These are phyloP conservation scores for Drosophila peninsularis DNA, from an alignment of 2,888 invertebrate genomes.

Conservation along the genomic window DNA sequence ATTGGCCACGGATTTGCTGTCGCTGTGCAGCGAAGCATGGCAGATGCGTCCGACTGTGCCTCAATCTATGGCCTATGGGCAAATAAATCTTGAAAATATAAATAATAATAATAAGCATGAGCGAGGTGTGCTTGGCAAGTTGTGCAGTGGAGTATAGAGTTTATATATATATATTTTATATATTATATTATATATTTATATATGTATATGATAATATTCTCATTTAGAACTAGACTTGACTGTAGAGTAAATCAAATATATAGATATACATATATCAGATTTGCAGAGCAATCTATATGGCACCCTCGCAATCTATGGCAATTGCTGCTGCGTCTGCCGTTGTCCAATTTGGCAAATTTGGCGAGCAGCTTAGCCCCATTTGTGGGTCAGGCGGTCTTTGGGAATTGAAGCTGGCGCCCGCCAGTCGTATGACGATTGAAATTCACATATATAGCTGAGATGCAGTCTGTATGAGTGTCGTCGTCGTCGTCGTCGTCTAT, in stretches of 20 bases:
- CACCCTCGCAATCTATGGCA: slow-evolving; percentile 55
- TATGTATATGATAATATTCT: too few relatives aligned
- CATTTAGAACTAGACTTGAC: too few relatives aligned
- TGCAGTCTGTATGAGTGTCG: slow-evolving; percentile 24
- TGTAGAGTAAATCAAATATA: too few relatives aligned
- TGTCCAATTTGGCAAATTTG: slow-evolving; percentile 72
- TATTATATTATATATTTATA: background rate
- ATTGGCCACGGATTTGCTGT: slow-evolving; percentile 28
- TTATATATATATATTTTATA: background rate
- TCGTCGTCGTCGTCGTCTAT: slow-evolving; percentile 18
- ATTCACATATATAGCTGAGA: slow-evolving; percentile 44
- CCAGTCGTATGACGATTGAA: slow-evolving; percentile 57
- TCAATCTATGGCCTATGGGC: slow-evolving; percentile 35
- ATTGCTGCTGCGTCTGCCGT: slow-evolving; percentile 40
- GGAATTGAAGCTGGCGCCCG: slow-evolving; percentile 66
- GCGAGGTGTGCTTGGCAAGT: slow-evolving; percentile 37
- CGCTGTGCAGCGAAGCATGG: slow-evolving; percentile 51
- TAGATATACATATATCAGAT: background rate
- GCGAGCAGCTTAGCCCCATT: slow-evolving; percentile 56
- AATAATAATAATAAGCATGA: slow-evolving; percentile 55
- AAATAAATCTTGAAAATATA: slow-evolving; percentile 70
- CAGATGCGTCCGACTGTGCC: slow-evolving; percentile 63
- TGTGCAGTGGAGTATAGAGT: background rate
- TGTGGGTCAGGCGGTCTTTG: slow-evolving; percentile 72
- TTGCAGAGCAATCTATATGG: background rate